Percentiles rank a stretch among this genome's conserved stretches.
These are phyloP conservation scores for Malaclemys terrapin DNA, from an alignment of 2,113 vertebrate species.

Conservation along the genomic window DNA sequence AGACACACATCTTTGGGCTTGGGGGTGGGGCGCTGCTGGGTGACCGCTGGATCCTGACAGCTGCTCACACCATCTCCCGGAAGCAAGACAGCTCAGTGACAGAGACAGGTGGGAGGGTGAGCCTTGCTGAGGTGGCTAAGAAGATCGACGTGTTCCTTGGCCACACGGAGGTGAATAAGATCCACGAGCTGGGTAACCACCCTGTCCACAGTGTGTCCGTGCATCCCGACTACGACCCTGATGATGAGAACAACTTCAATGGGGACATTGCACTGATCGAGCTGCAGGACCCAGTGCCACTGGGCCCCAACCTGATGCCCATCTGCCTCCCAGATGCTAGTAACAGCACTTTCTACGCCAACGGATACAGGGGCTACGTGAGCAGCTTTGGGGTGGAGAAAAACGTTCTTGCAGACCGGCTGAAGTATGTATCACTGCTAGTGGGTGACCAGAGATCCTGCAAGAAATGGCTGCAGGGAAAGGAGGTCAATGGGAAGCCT, in stretches of 20 bases:
- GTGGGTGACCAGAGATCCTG: constrained; percentile 38
- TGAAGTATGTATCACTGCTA: constrained; percentile 82
- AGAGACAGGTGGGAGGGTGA: not conserved
- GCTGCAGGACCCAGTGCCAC: constrained; percentile 79
- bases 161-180: not conserved
- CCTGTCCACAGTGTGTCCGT: constrained; percentile 79
- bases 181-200: constrained; percentile 56
- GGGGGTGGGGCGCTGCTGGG: constrained; percentile 89
- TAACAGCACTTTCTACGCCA: constrained; percentile 31
- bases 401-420: not conserved
- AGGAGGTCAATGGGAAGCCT: not conserved
- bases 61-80: constrained; percentile 85
- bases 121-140: constrained; percentile 1
- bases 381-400: constrained; percentile 88
- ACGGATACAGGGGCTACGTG: constrained; percentile 79
- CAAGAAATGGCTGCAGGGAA: constrained; percentile 47
- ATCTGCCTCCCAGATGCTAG: constrained; percentile 87
- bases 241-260: constrained; percentile 68
- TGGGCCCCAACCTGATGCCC: constrained; percentile 83
- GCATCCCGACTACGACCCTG: constrained; percentile 83
- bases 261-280: constrained; percentile 92
- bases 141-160: constrained; percentile 73
- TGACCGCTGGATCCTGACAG: constrained; percentile 92
- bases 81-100: rapidly evolving
- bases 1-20: constrained; percentile 59